Evolutionary conservation across 53 echinoderm and acorn worm genomes (phyloP).

Genomic region (Holothuria leucospilota): DNA sequence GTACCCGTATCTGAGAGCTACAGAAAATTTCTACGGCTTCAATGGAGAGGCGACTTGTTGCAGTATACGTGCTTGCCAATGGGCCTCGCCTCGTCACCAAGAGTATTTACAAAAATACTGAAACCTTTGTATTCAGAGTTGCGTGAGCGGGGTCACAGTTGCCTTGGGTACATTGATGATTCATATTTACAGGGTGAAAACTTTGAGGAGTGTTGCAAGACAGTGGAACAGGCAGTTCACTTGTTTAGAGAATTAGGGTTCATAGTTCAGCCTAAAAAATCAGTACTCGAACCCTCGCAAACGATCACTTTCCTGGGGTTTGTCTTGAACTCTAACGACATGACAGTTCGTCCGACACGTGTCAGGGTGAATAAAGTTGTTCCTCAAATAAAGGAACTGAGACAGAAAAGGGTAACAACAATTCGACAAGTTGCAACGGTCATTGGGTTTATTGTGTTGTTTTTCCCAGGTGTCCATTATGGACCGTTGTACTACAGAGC

Average conservation of each 20-base stretch:
- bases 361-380: background rate
- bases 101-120: slow-evolving; percentile 59
- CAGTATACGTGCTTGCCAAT: no score
- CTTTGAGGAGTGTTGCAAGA: slow-evolving; percentile 15
- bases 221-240: slow-evolving; percentile 10
- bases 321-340: slow-evolving; percentile 20
- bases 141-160: slow-evolving; percentile 26
- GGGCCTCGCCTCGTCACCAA: slow-evolving; percentile 56
- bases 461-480: slow-evolving; percentile 16
- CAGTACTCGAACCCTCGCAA: slow-evolving; percentile 21
- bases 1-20: slow-evolving; percentile 35
- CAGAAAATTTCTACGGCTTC: slow-evolving; percentile 42
- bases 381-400: background rate
- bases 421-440: background rate
- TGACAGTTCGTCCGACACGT: background rate
- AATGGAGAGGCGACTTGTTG: slow-evolving; percentile 53
- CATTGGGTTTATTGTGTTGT: background rate
- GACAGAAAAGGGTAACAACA: background rate
- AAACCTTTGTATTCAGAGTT: slow-evolving; percentile 51
- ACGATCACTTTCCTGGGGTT: slow-evolving; percentile 50
- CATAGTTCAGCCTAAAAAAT: slow-evolving; percentile 47
- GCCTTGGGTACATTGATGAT: slow-evolving; percentile 61
- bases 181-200: slow-evolving; percentile 32
- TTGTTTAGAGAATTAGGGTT: slow-evolving; percentile 27
- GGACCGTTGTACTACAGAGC: background rate